phyloP scores from a whole-genome alignment of 2,113 vertebrate genomes.

The Xenopus laevis region DNA sequence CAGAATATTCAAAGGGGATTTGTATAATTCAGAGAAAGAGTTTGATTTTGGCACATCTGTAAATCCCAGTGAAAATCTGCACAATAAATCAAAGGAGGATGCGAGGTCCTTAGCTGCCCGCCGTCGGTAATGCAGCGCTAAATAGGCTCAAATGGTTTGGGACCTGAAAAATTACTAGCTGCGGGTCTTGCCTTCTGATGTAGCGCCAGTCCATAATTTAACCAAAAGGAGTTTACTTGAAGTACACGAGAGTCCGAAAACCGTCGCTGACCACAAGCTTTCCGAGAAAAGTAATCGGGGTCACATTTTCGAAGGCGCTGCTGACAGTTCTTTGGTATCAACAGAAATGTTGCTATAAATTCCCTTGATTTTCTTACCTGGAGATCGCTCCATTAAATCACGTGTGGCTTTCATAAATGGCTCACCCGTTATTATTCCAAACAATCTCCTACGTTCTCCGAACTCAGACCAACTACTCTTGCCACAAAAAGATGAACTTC shows the following conservation, averaged over 20 bases:
- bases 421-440: too few relatives aligned
- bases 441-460: too few relatives aligned
- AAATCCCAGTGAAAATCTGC: background rate
- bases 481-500: too few relatives aligned
- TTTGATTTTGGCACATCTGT: background rate
- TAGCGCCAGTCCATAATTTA: slow-evolving; percentile 11
- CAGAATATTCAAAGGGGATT: background rate
- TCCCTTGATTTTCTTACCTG: too few relatives aligned
- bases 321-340: too few relatives aligned
- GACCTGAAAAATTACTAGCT: background rate
- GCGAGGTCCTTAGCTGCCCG: too few relatives aligned
- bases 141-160: background rate
- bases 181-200: background rate
- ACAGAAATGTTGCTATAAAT: too few relatives aligned
- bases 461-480: too few relatives aligned
- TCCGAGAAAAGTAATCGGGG: background rate
- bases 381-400: too few relatives aligned
- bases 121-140: background rate
- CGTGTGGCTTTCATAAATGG: too few relatives aligned
- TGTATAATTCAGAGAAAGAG: background rate
- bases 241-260: slow-evolving; percentile 1
- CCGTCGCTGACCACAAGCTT: background rate
- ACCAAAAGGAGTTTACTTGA: background rate
- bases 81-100: slow-evolving; percentile 6
- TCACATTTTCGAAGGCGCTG: background rate